Base-by-base conservation (phyloP, 2,797 vertebrate species). In the Acanthornis magna region DNA sequence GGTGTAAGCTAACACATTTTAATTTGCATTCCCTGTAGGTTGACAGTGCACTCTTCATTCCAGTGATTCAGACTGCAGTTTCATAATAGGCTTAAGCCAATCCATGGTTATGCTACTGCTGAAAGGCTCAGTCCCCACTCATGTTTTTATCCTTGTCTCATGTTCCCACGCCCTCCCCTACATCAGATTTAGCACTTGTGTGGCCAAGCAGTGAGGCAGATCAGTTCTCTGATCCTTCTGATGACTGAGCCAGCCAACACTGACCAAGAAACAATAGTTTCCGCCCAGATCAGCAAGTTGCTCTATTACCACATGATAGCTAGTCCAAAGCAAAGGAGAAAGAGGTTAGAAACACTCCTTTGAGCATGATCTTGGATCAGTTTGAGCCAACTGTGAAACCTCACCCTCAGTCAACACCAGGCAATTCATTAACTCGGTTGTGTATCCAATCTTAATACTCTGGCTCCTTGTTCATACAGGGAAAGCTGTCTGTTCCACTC, bases 11-110 rank as follows among this genome's bases (percentile, higher is more conserved):
- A 82, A 67, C 72, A 92, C 87, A 53, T 83, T 89, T 74, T 82
- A 23, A 89, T 93, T 87, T 93, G 72, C 68, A 85, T 87, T 94
- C 82, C 65, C 75, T 68, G 91, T 89, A 88, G 87, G 82, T 53
- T 96, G 93, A 93, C 75, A 77, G 61, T 60, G 68, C 74, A 48
- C 72, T 84, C 84, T 70, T 66, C 67, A 85, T 87, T 82, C 79
- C 82, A 89, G 77, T 93, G 95, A 96, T 91, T 96, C 95, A 95
- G 91, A 63, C 68, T 63, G 61, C 53, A 87, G 84, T 93, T 92
- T 95, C 75, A 60, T 81, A 95, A 95, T 17, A 86, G 47, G 54
- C 51, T 83, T 75, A 66, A 91, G 81, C 89, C 77, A 62, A 84
- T 81, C 73, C 58, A 51, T 26, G 71, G 77, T 65, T 93, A 30